Evolutionary conservation across 1,140 invertebrate genomes (phyloP).

Genomic region (Dendroctonus valens): DNA sequence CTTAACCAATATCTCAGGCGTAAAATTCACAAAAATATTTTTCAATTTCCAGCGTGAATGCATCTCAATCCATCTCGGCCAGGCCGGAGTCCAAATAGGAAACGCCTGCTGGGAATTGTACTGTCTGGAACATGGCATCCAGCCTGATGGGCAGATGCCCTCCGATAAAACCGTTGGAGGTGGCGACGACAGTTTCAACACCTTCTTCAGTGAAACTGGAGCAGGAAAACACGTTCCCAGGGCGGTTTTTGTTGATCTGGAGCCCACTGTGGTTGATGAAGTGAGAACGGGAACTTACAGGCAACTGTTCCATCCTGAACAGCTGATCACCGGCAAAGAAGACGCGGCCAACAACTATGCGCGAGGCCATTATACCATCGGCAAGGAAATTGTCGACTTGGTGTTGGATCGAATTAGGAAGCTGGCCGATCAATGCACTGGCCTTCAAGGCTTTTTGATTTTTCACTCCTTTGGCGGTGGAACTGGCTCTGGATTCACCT

Average conservation of each 20-base stretch:
- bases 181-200: conserved; percentile 83
- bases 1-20: too few relatives aligned
- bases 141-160: too few relatives aligned
- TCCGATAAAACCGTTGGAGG: conserved; percentile 63
- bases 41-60: too few relatives aligned
- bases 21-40: too few relatives aligned
- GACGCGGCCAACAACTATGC: conserved; percentile 51
- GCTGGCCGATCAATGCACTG: conserved; percentile 82
- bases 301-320: conserved; percentile 83
- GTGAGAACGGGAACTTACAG: conserved; percentile 80
- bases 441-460: conserved; percentile 84
- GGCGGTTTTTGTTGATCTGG: conserved; percentile 83
- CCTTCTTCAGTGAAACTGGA: conserved; percentile 88
- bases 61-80: too few relatives aligned
- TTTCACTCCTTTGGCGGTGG: conserved; percentile 90
- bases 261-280: conserved; percentile 87
- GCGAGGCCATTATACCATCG: conserved; percentile 84
- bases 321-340: conserved; percentile 73
- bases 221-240: conserved; percentile 84
- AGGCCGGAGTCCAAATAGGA: too few relatives aligned
- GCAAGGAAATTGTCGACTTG: conserved; percentile 82
- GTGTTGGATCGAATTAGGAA: conserved; percentile 78
- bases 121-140: too few relatives aligned
- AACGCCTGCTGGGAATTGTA: too few relatives aligned
- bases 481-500: conserved; percentile 85